Base-by-base conservation (phyloP, 2,797 vertebrate species). In the Myioborus melanocephalus region DNA sequence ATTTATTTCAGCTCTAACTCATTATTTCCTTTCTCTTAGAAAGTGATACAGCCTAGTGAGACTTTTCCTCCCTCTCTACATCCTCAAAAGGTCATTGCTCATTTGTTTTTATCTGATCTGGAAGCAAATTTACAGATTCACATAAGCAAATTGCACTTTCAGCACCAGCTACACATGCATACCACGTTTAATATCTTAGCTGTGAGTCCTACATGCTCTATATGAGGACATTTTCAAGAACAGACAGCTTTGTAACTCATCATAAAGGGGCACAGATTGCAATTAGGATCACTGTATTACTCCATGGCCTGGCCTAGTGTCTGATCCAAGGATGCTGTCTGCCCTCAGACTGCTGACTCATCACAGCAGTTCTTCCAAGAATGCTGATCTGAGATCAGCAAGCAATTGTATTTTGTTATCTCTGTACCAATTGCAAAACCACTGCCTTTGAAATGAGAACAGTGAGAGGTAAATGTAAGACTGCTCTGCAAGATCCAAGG, bases 21-120 rank as follows among this genome's bases (percentile, higher is more conserved):
- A 95, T 96, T 94, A 88, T 95, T 90, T 94, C 69, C 63, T 90
- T 88, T 93, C 37, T 66, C 90, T 97, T 93, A 83, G 65, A 94
- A 97, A 95, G 30, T 12, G 84, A 78, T 92, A 82, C 35, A 87
- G 82, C 81, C 83, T 72, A 93, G 59, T 76, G 59, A 86, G 37
- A 84, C 28, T 55, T 56, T 89, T 88, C 69, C 77, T 92, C 75
- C 32, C 22, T 59, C 46, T 6, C 26, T 57, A 66, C 32, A 71
- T 37, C 57, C 47, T 72, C 90, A 91, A 93, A 94, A 96, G 80
- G 89, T 76, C 22, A 8, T 90, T 69, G 46, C 32, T 76, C 43
- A 50, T 84, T 96, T 87, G 52, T 92, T 93, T 93, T 78, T 82
- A 32, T 87, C 96, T 95, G 59, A 66, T 80, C 89, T 95, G 86